Conservation (phyloP, 2,797 vertebrate genomes). For the Scarus forsteni region DNA sequence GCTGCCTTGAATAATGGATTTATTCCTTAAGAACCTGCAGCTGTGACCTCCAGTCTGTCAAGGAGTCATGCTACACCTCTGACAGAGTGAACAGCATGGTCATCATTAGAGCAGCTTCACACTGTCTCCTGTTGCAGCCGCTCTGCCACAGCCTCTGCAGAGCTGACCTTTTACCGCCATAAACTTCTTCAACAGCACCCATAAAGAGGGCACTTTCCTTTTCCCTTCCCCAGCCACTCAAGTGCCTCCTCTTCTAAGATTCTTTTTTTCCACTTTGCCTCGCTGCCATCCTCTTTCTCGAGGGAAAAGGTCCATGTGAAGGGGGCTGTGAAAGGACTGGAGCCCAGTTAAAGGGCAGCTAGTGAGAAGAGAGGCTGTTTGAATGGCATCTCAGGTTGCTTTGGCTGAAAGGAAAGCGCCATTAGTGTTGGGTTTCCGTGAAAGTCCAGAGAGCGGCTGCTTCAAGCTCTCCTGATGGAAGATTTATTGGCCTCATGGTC, state of each 20-base stretch:
- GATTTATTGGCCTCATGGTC: conserved; percentile 40
- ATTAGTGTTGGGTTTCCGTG: conserved; percentile 74
- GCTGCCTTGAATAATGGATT: no score
- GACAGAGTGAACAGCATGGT: conserved; percentile 1
- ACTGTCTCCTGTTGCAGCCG: conserved; percentile 9
- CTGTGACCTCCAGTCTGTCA: neutral
- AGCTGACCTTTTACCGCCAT: conserved; percentile 15
- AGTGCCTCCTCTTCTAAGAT: neutral
- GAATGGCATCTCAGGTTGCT: conserved; percentile 67
- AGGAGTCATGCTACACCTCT: conserved; percentile 2
- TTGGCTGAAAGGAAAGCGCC: conserved; percentile 61
- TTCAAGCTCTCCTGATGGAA: conserved; percentile 29
- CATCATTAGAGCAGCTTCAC: conserved; percentile 23
- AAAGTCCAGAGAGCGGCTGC: conserved; percentile 52
- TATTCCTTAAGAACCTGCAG: neutral
- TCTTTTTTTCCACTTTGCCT: conserved; percentile 4
- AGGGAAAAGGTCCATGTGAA: neutral
- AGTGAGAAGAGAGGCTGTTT: conserved; percentile 41
- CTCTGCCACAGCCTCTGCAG: neutral
- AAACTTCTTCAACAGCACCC: neutral
- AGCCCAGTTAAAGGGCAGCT: conserved; percentile 58
- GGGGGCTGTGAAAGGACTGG: conserved; percentile 16
- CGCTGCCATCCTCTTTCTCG: neutral
- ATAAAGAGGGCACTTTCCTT: neutral
- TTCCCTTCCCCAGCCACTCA: neutral